Evolutionary conservation across 2,113 vertebrate genomes (phyloP).

Genomic region (Mohoua ochrocephala): DNA sequence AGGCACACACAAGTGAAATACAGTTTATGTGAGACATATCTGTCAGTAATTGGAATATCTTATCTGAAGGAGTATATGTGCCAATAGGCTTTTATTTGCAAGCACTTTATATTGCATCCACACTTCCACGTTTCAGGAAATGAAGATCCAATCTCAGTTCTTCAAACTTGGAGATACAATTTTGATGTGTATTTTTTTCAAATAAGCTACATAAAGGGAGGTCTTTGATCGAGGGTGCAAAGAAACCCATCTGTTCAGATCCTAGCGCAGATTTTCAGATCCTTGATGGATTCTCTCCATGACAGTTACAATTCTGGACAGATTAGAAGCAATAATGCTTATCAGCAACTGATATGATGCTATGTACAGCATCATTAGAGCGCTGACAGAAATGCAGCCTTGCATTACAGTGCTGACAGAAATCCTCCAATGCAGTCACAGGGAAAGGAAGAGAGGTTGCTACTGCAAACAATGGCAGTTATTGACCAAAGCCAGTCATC

Average conservation of each 20-base stretch:
- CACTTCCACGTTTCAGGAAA: not conserved
- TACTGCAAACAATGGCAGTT: not conserved
- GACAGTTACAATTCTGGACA: not conserved
- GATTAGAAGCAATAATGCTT: not conserved
- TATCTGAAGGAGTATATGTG: not conserved
- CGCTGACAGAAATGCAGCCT: not conserved
- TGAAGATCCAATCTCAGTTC: not conserved
- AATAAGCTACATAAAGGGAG: not conserved
- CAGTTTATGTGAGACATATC: not conserved
- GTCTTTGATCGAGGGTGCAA: not conserved
- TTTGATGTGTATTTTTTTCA: not conserved
- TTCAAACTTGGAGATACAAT: not conserved
- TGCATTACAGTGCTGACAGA: not conserved
- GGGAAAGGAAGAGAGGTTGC: not conserved
- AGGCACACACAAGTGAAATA: conserved; percentile 19
- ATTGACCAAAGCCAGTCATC: not conserved
- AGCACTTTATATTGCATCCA: not conserved
- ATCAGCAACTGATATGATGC: not conserved
- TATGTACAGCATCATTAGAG: not conserved
- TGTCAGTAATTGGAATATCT: not conserved
- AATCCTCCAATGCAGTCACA: not conserved
- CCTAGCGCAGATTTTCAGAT: not conserved
- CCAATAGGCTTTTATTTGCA: not conserved
- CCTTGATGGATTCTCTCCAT: not conserved
- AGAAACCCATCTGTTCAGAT: not conserved